Evolutionary conservation across 2,113 vertebrate genomes (phyloP), one percentile per base, ranked within the genome.

Genomic region (Steatornis caripensis): DNA sequence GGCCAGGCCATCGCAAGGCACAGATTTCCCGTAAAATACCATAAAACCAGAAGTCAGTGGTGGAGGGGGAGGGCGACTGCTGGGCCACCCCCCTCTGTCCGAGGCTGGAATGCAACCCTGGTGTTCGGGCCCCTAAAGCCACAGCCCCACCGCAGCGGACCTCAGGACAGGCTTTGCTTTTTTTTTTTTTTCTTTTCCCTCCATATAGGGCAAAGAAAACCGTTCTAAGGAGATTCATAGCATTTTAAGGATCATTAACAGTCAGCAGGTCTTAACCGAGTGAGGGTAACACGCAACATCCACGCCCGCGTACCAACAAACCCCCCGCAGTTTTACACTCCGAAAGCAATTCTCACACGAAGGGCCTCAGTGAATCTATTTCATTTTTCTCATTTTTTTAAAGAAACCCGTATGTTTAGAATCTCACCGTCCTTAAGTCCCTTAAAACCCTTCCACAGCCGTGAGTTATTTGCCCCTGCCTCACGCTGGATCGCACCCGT

Each of bases 91-190:
- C 18, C 19, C 23, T 13, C n/a, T 22, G n/a, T 19, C 9, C 26
- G 66, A n/a, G 41, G 39, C 30, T 46, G 53, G 49, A 30, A 37
- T 37, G 20, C 45, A 43, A 19, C 22, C 11, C 22, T 8, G 6
- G 10, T 1, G 3, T 9, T 18, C 23, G 3, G 13, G 15, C 11
- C 41, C 9, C 41, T 9, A 10, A 4, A 74, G 21, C 53, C 32
- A 3, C 3, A 11, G 19, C 37, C 64, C 51, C 32, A n/a, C 20
- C 5, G 0, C 1, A 20, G 24, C 30, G 3, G 7, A 24, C 7
- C 0, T 12, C 8, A 32, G 45, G 24, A 48, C 46, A 58, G 45
- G 10, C 51, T 46, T 20, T 36, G 58, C 58, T 13, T 11, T 34
- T 39, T 45, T n/a, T 9, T n/a, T 9, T 4, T n/a, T n/a, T n/a